These are phyloP conservation scores for Verasper variegatus DNA, from an alignment of 2,113 vertebrate species.

Conservation along the genomic window DNA sequence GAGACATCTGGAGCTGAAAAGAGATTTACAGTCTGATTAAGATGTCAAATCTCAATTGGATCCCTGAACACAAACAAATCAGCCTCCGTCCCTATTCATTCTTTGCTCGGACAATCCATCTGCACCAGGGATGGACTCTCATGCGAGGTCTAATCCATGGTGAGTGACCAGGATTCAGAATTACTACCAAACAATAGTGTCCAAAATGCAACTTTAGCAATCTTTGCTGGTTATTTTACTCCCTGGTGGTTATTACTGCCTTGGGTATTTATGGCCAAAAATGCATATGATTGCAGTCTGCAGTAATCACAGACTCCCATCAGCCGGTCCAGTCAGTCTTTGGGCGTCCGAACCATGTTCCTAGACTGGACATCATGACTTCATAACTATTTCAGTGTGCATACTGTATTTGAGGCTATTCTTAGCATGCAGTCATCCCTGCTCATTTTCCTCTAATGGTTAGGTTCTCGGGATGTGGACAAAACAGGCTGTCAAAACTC, in stretches of 20 bases:
- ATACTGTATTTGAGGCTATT: constrained; percentile 43
- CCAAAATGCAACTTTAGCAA: constrained; percentile 4
- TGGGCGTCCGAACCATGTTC: constrained; percentile 5
- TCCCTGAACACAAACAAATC: constrained; percentile 19
- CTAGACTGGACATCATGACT: constrained; percentile 27
- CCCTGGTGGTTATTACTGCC: neutral
- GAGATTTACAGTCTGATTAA: constrained; percentile 40
- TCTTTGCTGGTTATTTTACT: neutral
- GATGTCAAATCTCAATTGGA: constrained; percentile 37
- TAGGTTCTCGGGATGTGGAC: constrained; percentile 1
- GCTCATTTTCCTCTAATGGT: constrained; percentile 18
- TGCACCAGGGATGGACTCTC: constrained; percentile 7
- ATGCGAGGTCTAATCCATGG: neutral
- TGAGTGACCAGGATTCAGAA: constrained; percentile 7
- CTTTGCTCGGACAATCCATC: constrained; percentile 21
- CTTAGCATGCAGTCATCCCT: constrained; percentile 30
- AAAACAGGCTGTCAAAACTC: neutral
- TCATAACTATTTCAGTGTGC: constrained; percentile 30
- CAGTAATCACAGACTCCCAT: constrained; percentile 27
- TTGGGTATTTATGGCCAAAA: constrained; percentile 4
- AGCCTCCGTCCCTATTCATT: constrained; percentile 6
- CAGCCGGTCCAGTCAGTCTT: neutral
- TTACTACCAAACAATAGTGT: neutral
- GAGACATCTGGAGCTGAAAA: constrained; percentile 28
- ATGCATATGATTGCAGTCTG: constrained; percentile 26